Conservation (phyloP, 2,888 invertebrate species). For the Frankliniella intonsa region DNA sequence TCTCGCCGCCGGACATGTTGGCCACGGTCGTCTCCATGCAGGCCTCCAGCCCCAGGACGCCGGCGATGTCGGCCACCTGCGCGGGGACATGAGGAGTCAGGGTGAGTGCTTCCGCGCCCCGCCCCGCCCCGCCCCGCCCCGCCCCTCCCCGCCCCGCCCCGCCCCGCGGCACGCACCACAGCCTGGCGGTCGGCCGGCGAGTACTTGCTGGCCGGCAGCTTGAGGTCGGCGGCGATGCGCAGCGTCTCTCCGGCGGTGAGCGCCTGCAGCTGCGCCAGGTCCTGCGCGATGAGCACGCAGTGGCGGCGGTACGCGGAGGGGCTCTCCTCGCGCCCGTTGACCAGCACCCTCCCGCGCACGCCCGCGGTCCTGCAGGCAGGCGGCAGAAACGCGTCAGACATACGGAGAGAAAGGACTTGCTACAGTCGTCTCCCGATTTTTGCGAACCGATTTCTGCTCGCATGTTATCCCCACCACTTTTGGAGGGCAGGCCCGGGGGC, state of each 20-base stretch:
- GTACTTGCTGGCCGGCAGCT: conserved; percentile 45
- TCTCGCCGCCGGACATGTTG: conserved; percentile 57
- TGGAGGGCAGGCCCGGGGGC: too few relatives aligned
- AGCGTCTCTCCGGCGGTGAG: conserved; percentile 56
- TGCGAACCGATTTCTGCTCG: too few relatives aligned
- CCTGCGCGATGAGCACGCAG: conserved; percentile 65
- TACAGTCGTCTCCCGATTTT: too few relatives aligned
- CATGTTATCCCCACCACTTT: too few relatives aligned
- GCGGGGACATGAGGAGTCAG: conserved; percentile 28
- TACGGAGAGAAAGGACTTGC: too few relatives aligned
- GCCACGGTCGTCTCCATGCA: conserved; percentile 50
- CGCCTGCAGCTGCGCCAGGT: conserved; percentile 52
- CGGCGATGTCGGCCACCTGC: conserved; percentile 53
- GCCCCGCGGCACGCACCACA: conserved; percentile 37
- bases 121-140: background rate
- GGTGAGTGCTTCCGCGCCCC: background rate
- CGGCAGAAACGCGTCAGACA: too few relatives aligned
- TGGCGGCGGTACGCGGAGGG: conserved; percentile 65
- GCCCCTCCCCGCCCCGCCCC: background rate
- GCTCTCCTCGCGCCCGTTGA: conserved; percentile 67
- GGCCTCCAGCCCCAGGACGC: conserved; percentile 50
- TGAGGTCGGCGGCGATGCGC: conserved; percentile 54
- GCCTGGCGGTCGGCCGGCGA: conserved; percentile 37
- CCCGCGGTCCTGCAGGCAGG: conserved; percentile 46
- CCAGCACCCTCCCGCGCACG: conserved; percentile 61